Conservation (phyloP, 1,140 invertebrate species). For the Megalonaias nervosa region DNA sequence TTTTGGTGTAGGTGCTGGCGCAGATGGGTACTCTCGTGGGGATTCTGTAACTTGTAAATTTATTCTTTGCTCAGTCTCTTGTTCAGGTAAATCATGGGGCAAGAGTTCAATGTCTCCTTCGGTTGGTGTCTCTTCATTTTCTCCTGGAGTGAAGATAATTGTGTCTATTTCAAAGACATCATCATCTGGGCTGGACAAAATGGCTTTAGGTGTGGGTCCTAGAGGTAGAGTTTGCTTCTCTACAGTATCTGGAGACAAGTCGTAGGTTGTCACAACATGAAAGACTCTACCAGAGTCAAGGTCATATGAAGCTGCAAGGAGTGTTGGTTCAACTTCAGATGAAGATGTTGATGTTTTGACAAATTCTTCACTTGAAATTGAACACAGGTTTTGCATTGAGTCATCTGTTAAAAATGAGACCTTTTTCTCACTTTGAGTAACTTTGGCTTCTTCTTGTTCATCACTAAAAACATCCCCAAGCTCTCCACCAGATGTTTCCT, state of each 20-base stretch:
- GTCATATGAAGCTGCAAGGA: conserved; percentile 70
- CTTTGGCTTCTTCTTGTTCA: conserved; percentile 44
- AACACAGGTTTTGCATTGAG: conserved; percentile 39
- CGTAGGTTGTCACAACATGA: conserved; percentile 66
- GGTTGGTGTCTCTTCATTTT: conserved; percentile 31
- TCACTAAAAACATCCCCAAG: conserved; percentile 42
- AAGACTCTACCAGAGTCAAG: conserved; percentile 68
- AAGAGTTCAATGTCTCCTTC: conserved; percentile 36
- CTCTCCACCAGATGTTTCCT: conserved; percentile 53
- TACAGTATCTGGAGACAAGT: conserved; percentile 68
- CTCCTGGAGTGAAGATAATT: conserved; percentile 7
- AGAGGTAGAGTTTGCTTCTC: conserved; percentile 63
- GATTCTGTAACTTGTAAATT: too few species aligned
- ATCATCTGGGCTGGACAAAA: conserved; percentile 70
- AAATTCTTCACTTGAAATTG: conserved; percentile 64
- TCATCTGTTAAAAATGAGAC: conserved; percentile 62
- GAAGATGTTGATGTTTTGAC: conserved; percentile 68
- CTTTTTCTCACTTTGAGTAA: conserved; percentile 50
- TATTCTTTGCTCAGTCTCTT: conserved; percentile 5
- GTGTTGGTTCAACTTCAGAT: conserved; percentile 68
- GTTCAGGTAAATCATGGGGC: conserved; percentile 5
- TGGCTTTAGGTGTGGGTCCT: conserved; percentile 60
- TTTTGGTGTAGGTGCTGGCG: conserved; percentile 59
- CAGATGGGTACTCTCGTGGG: conserved; percentile 36
- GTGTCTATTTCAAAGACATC: conserved; percentile 75